Percentiles rank a stretch among this genome's conserved stretches.
Evolutionary conservation across 2,888 invertebrate species (phyloP).

Genomic region (Oscheius sp.): DNA sequence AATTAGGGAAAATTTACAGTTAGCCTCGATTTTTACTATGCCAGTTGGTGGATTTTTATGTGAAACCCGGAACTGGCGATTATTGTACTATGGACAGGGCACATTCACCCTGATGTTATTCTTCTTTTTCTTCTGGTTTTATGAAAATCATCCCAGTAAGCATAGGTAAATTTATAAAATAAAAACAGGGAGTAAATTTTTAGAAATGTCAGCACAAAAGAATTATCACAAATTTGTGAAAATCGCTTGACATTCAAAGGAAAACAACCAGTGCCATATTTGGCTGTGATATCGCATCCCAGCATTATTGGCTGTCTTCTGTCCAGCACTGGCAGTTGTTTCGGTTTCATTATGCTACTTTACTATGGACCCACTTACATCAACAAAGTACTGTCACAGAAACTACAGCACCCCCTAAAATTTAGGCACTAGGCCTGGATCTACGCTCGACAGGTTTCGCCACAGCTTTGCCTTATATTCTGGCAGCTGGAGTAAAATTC

Average conservation of each 20-base stretch:
- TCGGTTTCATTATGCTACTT: constrained; percentile 56
- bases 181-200: too few species aligned
- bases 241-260: neutral
- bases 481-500: constrained; percentile 47
- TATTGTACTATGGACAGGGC: constrained; percentile 37
- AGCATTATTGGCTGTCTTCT: constrained; percentile 39
- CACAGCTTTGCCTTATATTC: constrained; percentile 47
- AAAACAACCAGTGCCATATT: constrained; percentile 17
- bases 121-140: constrained; percentile 42
- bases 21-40: constrained; percentile 44
- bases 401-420: neutral
- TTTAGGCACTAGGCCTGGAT: constrained; percentile 51
- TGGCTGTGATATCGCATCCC: constrained; percentile 11
- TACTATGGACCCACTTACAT: constrained; percentile 60
- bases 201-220: constrained; percentile 25
- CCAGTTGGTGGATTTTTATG: constrained; percentile 49
- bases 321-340: constrained; percentile 48
- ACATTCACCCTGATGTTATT: constrained; percentile 41
- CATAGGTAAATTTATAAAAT: constrained; percentile 38
- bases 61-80: constrained; percentile 42
- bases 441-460: constrained; percentile 47
- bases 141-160: constrained; percentile 47
- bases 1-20: constrained; percentile 14
- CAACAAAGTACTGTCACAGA: constrained; percentile 36
- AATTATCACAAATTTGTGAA: constrained; percentile 8